Conservation (phyloP, 2,888 invertebrate species). For the Agrochola macilenta region DNA sequence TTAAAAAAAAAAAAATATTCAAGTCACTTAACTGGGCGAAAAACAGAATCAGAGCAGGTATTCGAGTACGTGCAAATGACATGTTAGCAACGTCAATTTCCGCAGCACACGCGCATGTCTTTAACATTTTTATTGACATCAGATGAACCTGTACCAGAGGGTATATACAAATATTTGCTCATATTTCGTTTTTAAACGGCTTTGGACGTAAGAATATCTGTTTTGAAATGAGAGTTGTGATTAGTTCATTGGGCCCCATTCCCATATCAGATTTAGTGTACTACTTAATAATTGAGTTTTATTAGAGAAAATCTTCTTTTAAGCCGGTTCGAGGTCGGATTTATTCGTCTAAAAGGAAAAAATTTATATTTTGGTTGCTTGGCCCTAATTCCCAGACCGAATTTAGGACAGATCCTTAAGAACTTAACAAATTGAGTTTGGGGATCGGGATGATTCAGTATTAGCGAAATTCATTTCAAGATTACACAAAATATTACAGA, state of each 20-base stretch:
- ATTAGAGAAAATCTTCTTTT: slow-evolving; percentile 8
- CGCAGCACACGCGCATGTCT: slow-evolving; percentile 19
- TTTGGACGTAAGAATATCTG: not conserved
- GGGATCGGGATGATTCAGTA: not conserved
- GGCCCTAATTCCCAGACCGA: not conserved
- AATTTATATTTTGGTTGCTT: not conserved
- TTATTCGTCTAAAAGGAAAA: not conserved
- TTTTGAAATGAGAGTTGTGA: slow-evolving; percentile 5
- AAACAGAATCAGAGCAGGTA: not conserved
- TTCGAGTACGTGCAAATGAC: slow-evolving; percentile 25
- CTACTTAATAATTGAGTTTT: slow-evolving; percentile 33
- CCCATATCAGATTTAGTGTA: slow-evolving; percentile 15
- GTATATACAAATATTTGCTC: not conserved
- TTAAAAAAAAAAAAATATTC: no score
- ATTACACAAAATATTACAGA: not conserved
- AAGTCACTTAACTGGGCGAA: no score
- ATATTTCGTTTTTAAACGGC: slow-evolving; percentile 5
- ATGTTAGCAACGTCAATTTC: slow-evolving; percentile 38
- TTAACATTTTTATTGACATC: slow-evolving; percentile 28
- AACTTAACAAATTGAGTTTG: not conserved
- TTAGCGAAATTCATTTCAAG: not conserved
- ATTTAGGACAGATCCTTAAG: not conserved
- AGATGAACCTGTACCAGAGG: not conserved
- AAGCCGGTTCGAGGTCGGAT: not conserved
- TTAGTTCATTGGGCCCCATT: slow-evolving; percentile 18